A percentile compares a stretch with the other conserved stretches of the same genome.
phyloP scores from a whole-genome alignment of 2,113 vertebrate species.

The Oncorhynchus mykiss region DNA sequence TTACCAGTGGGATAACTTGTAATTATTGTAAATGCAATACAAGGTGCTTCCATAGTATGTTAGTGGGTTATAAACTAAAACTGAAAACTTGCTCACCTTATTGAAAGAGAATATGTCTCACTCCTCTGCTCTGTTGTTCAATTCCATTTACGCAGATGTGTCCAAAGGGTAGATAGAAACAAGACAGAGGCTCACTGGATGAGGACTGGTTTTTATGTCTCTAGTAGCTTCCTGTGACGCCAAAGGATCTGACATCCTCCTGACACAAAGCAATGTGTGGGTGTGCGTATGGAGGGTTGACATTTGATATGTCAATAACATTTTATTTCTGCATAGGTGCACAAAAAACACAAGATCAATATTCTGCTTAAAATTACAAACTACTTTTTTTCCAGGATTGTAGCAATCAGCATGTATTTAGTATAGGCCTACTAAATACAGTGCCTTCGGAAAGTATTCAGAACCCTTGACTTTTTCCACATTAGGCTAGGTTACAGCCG shows the following conservation, averaged over 20 bases:
- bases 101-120: slow-evolving; percentile 16
- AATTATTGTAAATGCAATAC: too few relatives aligned
- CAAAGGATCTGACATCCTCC: slow-evolving; percentile 20
- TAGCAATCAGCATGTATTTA: background rate
- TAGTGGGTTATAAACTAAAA: background rate
- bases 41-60: too few relatives aligned
- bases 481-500: too few relatives aligned
- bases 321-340: background rate
- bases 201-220: slow-evolving; percentile 29
- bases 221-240: slow-evolving; percentile 60
- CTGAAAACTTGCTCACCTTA: background rate
- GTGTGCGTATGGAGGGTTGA: background rate
- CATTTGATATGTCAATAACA: background rate
- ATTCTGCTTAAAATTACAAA: background rate
- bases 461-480: too few relatives aligned
- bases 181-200: slow-evolving; percentile 25
- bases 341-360: background rate
- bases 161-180: slow-evolving; percentile 18
- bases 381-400: too few relatives aligned
- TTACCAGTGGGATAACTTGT: too few relatives aligned
- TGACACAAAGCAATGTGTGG: slow-evolving; percentile 17
- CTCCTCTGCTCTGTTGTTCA: slow-evolving; percentile 22
- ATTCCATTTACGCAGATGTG: slow-evolving; percentile 49
- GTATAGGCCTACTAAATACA: background rate
- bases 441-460: background rate